Percentiles rank a stretch among this genome's conserved stretches.
Evolutionary conservation across 2,113 vertebrate species (phyloP).

Genomic region (Leucosticte australis): DNA sequence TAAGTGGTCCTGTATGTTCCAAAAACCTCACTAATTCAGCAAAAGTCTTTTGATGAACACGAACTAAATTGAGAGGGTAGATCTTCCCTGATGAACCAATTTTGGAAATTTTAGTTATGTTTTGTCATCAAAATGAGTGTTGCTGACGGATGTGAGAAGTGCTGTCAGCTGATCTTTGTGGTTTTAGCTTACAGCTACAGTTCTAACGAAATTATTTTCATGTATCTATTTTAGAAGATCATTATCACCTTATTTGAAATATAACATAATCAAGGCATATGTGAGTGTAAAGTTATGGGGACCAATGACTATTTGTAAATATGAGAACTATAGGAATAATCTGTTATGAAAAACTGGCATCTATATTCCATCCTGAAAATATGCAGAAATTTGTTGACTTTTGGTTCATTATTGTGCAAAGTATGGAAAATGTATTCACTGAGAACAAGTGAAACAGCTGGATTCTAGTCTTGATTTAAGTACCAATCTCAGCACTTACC

Average conservation of each 20-base stretch:
- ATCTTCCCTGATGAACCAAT: slow-evolving; percentile 32
- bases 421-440: not conserved
- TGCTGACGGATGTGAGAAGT: slow-evolving; percentile 50
- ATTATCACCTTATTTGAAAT: slow-evolving; percentile 35
- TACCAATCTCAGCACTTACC: not conserved
- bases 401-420: not conserved
- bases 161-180: slow-evolving; percentile 35
- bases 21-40: slow-evolving; percentile 24
- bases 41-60: slow-evolving; percentile 31
- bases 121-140: slow-evolving; percentile 51
- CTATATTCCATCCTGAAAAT: not conserved
- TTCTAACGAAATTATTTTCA: slow-evolving; percentile 35
- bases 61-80: not conserved
- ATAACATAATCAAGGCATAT: not conserved
- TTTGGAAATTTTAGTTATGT: slow-evolving; percentile 43
- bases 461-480: slow-evolving; percentile 4
- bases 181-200: slow-evolving; percentile 39
- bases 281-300: not conserved
- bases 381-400: not conserved
- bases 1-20: not conserved
- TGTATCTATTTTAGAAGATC: slow-evolving; percentile 50
- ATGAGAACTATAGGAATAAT: not conserved
- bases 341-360: not conserved
- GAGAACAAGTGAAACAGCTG: slow-evolving; percentile 17
- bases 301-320: not conserved